These are phyloP conservation scores for Rhingia campestris DNA, from an alignment of 2,888 invertebrate species.

Conservation along the genomic window DNA sequence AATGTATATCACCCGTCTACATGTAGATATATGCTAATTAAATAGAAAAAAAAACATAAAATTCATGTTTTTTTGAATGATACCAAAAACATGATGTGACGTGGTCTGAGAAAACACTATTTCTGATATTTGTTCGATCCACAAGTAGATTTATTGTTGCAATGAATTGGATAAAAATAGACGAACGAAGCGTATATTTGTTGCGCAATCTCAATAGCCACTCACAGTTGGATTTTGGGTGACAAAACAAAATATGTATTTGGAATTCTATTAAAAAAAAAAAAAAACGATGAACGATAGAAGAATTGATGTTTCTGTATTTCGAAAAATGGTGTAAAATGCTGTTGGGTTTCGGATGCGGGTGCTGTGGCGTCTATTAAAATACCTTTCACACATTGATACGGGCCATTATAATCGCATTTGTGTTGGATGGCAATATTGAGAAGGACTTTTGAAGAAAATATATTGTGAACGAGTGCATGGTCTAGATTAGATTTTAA, in stretches of 20 bases:
- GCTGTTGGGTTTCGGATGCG: neutral
- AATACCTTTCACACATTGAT: constrained; percentile 21
- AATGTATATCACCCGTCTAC: neutral
- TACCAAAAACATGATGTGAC: constrained; percentile 41
- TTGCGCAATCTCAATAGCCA: constrained; percentile 64
- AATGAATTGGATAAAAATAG: constrained; percentile 65
- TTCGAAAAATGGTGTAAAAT: constrained; percentile 7
- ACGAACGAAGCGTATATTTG: constrained; percentile 10
- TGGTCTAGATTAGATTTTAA: neutral
- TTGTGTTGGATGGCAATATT: constrained; percentile 7
- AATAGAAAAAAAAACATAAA: constrained; percentile 26
- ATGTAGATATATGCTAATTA: constrained; percentile 1
- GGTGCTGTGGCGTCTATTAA: constrained; percentile 12
- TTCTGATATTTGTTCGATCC: constrained; percentile 41
- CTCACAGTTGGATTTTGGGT: constrained; percentile 28
- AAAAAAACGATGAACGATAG: neutral
- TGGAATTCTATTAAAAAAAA: constrained; percentile 48
- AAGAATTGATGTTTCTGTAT: constrained; percentile 8
- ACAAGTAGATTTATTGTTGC: constrained; percentile 62
- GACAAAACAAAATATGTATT: constrained; percentile 37
- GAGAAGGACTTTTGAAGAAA: constrained; percentile 13
- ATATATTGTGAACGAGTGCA: neutral
- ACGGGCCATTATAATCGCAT: constrained; percentile 16
- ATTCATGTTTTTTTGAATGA: constrained; percentile 38
- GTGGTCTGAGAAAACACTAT: constrained; percentile 27